Evolutionary conservation across 1,140 invertebrate species (phyloP).

Genomic region (Drosophila neocordata): DNA sequence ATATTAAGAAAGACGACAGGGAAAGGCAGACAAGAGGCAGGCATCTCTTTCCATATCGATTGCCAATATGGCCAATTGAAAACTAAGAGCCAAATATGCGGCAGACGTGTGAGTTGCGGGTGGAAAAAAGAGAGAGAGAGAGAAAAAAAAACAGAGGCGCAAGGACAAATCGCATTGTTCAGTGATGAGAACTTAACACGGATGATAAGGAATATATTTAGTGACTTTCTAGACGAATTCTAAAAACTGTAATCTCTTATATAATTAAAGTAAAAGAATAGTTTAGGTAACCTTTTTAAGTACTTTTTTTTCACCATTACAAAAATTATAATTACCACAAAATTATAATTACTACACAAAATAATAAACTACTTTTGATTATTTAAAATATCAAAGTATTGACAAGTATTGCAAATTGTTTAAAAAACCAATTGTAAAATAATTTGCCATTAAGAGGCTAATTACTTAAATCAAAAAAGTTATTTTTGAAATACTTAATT

Average conservation of each 20-base stretch:
- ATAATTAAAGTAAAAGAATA: not conserved
- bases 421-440: too few relatives aligned
- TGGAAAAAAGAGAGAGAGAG: not conserved
- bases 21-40: not conserved
- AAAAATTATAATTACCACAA: too few relatives aligned
- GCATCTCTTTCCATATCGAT: slow-evolving; percentile 51
- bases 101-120: slow-evolving; percentile 1
- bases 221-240: not conserved
- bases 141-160: not conserved
- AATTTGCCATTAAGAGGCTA: too few relatives aligned
- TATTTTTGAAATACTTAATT: too few relatives aligned
- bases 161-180: not conserved
- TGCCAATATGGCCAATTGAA: slow-evolving; percentile 68
- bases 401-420: too few relatives aligned
- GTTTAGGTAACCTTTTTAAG: too few relatives aligned
- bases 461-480: too few relatives aligned
- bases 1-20: slow-evolving; percentile 40
- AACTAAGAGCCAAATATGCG: slow-evolving; percentile 32
- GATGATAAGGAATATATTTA: not conserved
- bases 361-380: too few relatives aligned
- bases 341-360: too few relatives aligned
- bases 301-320: too few relatives aligned
- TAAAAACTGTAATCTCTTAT: not conserved
- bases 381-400: too few relatives aligned
- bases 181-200: not conserved